Evolutionary conservation across 2,113 vertebrate genomes (phyloP), one percentile per base, ranked within the genome.

Genomic region (Trematomus loennbergii): DNA sequence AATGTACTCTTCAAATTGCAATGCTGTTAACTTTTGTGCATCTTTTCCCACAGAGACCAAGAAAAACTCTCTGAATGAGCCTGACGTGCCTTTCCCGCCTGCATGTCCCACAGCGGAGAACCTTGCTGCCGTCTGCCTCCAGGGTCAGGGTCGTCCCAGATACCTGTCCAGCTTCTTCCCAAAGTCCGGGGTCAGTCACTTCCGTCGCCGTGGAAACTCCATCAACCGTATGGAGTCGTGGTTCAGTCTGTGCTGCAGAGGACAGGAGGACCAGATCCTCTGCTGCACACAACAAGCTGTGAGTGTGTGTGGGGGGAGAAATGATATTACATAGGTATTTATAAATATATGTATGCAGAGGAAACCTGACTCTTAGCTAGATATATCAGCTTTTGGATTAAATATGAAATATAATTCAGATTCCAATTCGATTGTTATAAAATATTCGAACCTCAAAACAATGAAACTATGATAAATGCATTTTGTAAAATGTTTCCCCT

Each of bases 41-140:
- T 29, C 4, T 29, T 29, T 29, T 29, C 29, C 29, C 29, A 29
- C 29, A 29, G 29, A 29, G 29, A 76, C 80, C 18, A 15, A 52
- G 29, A 18, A 0, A 5, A 54, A 25, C 40, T 12, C 18, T 63
- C 53, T 61, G 3, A 66, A 58, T 9, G 72, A 80, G 20, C 78
- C 84, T 0, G n/a, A 88, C 0, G 72, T 93, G 43, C 82, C 86
- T 1, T 97, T 97, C 79, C 96, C 96, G 0, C 97, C 96, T 0
- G 96, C 91, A 5, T 25, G 60, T 40, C 97, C 97, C 36, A 80
- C 70, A 0, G 0, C 16, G 0, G 13, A 53, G 11, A 94, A 96
- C 53, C 45, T 96, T 0, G 50, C 52, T 4, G 89, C 81, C 43
- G 92, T 96, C 73, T 97, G 96, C 83, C 29, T 49, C 1, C 68